A percentile compares a stretch with the other conserved stretches of the same genome.
These are phyloP conservation scores for Leptinotarsa peninsularis DNA, from an alignment of 2,888 invertebrate genomes.

Conservation along the genomic window DNA sequence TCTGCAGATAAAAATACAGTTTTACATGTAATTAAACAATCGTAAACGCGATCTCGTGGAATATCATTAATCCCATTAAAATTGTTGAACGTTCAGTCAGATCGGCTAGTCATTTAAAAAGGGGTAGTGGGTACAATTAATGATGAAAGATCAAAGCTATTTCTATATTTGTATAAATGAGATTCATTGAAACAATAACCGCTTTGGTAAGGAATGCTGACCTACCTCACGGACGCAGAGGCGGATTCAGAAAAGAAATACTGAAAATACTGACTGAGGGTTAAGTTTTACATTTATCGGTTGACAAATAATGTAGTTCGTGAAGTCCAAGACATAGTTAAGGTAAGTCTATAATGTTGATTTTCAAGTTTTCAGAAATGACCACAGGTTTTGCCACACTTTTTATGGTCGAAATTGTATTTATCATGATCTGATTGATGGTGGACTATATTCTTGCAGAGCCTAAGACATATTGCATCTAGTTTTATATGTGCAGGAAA, in stretches of 20 bases:
- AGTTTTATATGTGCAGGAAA: no score
- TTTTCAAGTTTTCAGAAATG: no score
- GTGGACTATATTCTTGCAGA: no score
- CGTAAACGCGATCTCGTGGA: constrained; percentile 21
- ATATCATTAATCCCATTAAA: constrained; percentile 39
- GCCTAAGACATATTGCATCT: no score
- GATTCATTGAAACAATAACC: constrained; percentile 63
- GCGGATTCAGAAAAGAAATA: constrained; percentile 19
- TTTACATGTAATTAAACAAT: constrained; percentile 36
- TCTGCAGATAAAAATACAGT: constrained; percentile 29
- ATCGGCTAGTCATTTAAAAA: constrained; percentile 40
- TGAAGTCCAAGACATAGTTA: no score
- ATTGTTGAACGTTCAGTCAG: constrained; percentile 42
- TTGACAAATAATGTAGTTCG: no score
- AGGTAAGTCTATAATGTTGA: no score
- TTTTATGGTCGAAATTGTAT: no score
- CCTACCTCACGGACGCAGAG: constrained; percentile 56
- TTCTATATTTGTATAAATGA: constrained; percentile 61
- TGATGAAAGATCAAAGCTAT: constrained; percentile 52
- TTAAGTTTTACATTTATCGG: no score
- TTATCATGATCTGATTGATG: no score
- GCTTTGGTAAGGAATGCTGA: constrained; percentile 63
- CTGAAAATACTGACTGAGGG: no score
- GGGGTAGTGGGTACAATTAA: constrained; percentile 52
- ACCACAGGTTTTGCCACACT: no score